Conservation (phyloP, 2,113 vertebrate genomes). For the Choloepus hoffmanni region DNA sequence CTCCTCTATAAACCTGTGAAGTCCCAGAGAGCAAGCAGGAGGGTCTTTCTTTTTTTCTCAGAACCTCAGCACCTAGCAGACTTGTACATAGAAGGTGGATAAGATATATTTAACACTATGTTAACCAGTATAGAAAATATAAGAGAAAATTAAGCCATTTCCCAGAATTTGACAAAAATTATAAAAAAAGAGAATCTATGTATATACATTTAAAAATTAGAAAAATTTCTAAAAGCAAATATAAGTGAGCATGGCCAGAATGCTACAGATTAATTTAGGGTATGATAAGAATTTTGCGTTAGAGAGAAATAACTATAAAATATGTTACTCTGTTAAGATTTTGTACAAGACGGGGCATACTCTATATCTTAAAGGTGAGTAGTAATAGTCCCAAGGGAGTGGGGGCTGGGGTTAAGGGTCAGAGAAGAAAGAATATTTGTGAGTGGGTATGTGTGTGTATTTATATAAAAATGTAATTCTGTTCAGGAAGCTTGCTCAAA, state of each 20-base stretch:
- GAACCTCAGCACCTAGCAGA: background rate
- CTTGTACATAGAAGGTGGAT: background rate
- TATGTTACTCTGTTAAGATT: background rate
- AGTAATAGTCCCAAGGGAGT: background rate
- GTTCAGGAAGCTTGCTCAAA: background rate
- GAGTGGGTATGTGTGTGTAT: background rate
- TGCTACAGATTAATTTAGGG: background rate
- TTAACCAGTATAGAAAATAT: background rate
- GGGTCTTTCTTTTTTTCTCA: background rate
- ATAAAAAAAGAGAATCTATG: background rate
- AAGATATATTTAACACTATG: background rate
- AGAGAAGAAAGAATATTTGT: background rate
- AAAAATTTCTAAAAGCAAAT: slow-evolving; percentile 25
- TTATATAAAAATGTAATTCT: background rate
- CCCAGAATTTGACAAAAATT: background rate
- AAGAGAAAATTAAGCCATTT: background rate
- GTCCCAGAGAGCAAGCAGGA: background rate
- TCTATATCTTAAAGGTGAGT: background rate
- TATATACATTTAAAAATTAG: background rate
- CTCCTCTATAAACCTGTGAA: background rate
- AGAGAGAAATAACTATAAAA: slow-evolving; percentile 2
- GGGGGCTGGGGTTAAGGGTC: no score
- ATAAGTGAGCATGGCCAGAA: background rate
- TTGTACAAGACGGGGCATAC: background rate
- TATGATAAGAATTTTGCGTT: background rate